Conservation (phyloP, 2,888 invertebrate genomes). For the Biston stratarius region DNA sequence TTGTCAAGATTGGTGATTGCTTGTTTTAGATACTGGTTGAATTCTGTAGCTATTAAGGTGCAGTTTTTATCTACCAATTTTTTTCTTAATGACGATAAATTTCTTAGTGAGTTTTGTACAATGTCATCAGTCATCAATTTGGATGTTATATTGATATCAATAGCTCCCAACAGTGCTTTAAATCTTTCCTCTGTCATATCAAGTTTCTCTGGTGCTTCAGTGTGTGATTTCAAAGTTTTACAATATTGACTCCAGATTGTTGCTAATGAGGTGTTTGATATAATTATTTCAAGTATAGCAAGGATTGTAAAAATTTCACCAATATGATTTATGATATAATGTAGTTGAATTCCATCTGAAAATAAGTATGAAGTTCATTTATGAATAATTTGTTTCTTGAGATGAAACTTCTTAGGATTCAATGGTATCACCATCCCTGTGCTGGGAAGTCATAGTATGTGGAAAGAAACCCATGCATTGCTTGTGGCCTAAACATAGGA, state of each 20-base stretch:
- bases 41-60: slow-evolving; percentile 85
- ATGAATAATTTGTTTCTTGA: background rate
- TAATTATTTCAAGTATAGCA: slow-evolving; percentile 88
- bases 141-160: slow-evolving; percentile 88
- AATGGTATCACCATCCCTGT: too few species aligned
- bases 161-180: slow-evolving; percentile 89
- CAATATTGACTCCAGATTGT: slow-evolving; percentile 92
- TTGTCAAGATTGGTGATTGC: slow-evolving; percentile 88
- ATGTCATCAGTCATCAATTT: slow-evolving; percentile 90
- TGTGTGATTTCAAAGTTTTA: slow-evolving; percentile 89
- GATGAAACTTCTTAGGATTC: too few species aligned
- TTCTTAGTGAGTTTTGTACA: slow-evolving; percentile 86
- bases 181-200: slow-evolving; percentile 87
- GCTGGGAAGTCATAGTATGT: too few species aligned
- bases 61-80: slow-evolving; percentile 80
- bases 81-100: slow-evolving; percentile 71
- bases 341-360: slow-evolving; percentile 79
- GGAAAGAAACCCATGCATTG: too few species aligned
- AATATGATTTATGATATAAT: slow-evolving; percentile 84
- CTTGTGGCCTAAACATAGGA: too few species aligned
- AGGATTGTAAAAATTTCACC: slow-evolving; percentile 89
- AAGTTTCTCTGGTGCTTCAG: slow-evolving; percentile 88
- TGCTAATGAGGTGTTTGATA: slow-evolving; percentile 67
- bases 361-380: slow-evolving; percentile 31
- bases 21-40: slow-evolving; percentile 88